Evolutionary conservation across 2,888 invertebrate genomes (phyloP).

Genomic region (Diadromus collaris): DNA sequence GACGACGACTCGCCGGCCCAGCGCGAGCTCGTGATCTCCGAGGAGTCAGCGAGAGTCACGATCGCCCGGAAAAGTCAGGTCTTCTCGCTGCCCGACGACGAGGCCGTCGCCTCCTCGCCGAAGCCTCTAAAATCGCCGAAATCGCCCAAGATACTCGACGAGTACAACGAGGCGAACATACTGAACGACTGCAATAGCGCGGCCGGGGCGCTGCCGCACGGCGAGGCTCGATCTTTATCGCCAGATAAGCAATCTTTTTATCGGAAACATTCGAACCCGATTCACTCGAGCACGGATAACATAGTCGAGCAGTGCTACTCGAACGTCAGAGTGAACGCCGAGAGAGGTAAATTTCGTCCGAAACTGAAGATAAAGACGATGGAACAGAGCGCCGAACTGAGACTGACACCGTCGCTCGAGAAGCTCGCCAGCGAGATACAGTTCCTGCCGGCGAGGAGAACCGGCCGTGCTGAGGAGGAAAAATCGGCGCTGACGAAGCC

Average conservation of each 20-base stretch:
- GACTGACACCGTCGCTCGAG: constrained; percentile 73
- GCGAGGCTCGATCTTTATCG: constrained; percentile 59
- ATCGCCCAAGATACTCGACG: constrained; percentile 73
- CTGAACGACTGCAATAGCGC: constrained; percentile 66
- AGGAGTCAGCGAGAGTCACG: neutral
- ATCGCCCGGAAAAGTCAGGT: constrained; percentile 30
- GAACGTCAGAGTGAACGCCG: constrained; percentile 67
- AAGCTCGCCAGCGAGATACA: constrained; percentile 76
- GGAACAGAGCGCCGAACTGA: constrained; percentile 65
- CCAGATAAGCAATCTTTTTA: constrained; percentile 64
- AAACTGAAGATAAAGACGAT: constrained; percentile 64
- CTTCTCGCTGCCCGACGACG: constrained; percentile 33
- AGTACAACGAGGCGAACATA: constrained; percentile 75
- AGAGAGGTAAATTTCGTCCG: constrained; percentile 63
- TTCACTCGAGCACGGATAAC: constrained; percentile 50
- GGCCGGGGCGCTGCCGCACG: constrained; percentile 17
- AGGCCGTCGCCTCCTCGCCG: constrained; percentile 29
- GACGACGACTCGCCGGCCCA: neutral
- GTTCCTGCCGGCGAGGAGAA: constrained; percentile 71
- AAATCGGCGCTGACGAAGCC: constrained; percentile 1
- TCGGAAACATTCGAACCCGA: constrained; percentile 54
- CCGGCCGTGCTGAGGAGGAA: constrained; percentile 34
- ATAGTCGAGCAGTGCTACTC: constrained; percentile 69
- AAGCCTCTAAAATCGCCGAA: constrained; percentile 62
- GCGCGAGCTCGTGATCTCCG: neutral